These are phyloP conservation scores for Zosterops lateralis DNA, from an alignment of 2,113 vertebrate genomes.

Conservation along the genomic window DNA sequence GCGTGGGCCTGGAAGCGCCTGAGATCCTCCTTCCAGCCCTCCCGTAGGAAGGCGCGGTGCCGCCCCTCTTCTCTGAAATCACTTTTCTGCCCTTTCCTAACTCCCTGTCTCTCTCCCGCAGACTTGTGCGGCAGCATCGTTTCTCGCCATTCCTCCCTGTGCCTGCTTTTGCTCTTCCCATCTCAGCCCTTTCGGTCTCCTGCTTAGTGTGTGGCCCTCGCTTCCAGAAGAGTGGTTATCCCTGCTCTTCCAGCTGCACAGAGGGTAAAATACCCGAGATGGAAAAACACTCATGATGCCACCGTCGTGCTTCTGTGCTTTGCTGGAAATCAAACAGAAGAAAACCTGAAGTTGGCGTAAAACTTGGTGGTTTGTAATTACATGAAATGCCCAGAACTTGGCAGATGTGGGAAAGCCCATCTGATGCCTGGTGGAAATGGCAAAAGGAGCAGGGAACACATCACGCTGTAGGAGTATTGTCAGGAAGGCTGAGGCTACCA, in stretches of 20 bases:
- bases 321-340: neutral
- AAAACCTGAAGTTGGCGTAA: neutral
- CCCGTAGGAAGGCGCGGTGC: neutral
- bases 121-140: rapidly evolving
- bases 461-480: rapidly evolving
- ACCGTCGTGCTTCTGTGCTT: rapidly evolving
- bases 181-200: neutral
- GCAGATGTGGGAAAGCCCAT: neutral
- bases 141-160: neutral
- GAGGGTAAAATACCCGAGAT: rapidly evolving
- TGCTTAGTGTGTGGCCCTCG: rapidly evolving
- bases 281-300: rapidly evolving
- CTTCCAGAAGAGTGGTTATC: neutral
- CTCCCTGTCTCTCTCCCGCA: too few species aligned
- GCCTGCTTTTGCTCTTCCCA: neutral
- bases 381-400: neutral
- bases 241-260: neutral
- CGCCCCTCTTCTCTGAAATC: too few species aligned
- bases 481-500: neutral
- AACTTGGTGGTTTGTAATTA: neutral
- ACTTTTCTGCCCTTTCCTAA: neutral
- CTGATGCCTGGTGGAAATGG: neutral
- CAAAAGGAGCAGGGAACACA: neutral
- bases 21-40: neutral
- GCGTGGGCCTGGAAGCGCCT: neutral